These are phyloP conservation scores for Channa striata DNA, from an alignment of 2,797 vertebrate species.

Conservation along the genomic window DNA sequence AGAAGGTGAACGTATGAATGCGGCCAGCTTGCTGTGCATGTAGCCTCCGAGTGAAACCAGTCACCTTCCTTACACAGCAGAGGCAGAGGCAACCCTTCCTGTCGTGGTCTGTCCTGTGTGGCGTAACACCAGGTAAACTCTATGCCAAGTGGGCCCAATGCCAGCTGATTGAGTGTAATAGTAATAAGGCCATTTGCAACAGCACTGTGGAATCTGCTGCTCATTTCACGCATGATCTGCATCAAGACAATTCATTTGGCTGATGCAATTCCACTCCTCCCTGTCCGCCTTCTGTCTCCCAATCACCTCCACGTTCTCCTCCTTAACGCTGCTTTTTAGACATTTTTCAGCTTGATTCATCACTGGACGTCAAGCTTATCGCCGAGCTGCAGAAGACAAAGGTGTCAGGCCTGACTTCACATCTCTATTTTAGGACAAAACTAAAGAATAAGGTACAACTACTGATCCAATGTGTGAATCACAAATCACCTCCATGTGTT, in stretches of 20 bases:
- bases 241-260: conserved; percentile 79
- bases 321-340: conserved; percentile 5
- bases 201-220: conserved; percentile 72
- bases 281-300: conserved; percentile 23
- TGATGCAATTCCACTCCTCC: conserved; percentile 69
- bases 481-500: conserved; percentile 17
- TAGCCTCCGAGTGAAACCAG: conserved; percentile 33
- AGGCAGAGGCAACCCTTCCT: background rate
- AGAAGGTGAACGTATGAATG: no score
- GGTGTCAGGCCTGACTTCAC: conserved; percentile 26
- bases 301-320: conserved; percentile 35
- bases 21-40: no score
- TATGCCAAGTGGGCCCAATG: conserved; percentile 2
- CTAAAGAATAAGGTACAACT: conserved; percentile 24
- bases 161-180: conserved; percentile 44
- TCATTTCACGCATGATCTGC: conserved; percentile 81
- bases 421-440: conserved; percentile 12
- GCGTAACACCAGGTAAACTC: conserved; percentile 17
- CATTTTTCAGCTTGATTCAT: conserved; percentile 40
- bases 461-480: conserved; percentile 13
- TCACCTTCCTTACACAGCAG: conserved; percentile 10
- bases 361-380: conserved; percentile 55
- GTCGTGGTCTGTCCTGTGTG: background rate
- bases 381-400: conserved; percentile 48
- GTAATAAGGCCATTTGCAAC: conserved; percentile 68